Evolutionary conservation across 2,888 invertebrate genomes (phyloP), one percentile per base, ranked within the genome.

Genomic region (Dorcus hopei): DNA sequence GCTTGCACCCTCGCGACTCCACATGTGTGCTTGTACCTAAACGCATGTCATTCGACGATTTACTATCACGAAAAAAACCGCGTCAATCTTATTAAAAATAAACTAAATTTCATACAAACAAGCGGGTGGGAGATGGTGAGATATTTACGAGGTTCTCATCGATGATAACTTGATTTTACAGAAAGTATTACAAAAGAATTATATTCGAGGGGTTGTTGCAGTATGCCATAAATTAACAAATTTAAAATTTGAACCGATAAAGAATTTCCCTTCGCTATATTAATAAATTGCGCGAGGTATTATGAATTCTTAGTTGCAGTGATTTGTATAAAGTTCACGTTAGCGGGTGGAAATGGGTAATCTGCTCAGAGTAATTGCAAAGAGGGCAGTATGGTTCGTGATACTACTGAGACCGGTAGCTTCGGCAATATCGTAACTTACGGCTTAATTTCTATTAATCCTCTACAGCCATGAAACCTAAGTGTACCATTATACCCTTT

Each of bases 261-360:
- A 54, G 56, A 57, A 58, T 58, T 40, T 53, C 61, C 50, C 59
- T 59, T 61, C 11, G 61, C 50, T 45, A 61, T 65, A 64, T 65
- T 68, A 63, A 66, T 66, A 65, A 67, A 65, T 67, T 64, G 58
- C 58, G 56, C 56, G 56, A 14, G 56, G 58, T 52, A 66, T 68
- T 70, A 68, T 71, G 68, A 70, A 68, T 68, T 66, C 54, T 63
- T 60, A 58, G 62, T 59, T 59, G 63, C 64, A 54, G 65, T 68
- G 69, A 69, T 72, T 72, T 72, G 70, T 72, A 71, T 71, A 71
- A 73, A 71, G 70, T 70, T 70, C 66, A 70, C 71, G 69, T 72
- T 72, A 72, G 70, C 65, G 68, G 68, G 68, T 63, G 68, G 67
- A 68, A 72, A 70, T 71, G 71, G 69, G 68, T 62, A 59, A 62